Evolutionary conservation across 2,113 vertebrate genomes (phyloP), one percentile per base, ranked within the genome.

Genomic region (Peromyscus californicus): DNA sequence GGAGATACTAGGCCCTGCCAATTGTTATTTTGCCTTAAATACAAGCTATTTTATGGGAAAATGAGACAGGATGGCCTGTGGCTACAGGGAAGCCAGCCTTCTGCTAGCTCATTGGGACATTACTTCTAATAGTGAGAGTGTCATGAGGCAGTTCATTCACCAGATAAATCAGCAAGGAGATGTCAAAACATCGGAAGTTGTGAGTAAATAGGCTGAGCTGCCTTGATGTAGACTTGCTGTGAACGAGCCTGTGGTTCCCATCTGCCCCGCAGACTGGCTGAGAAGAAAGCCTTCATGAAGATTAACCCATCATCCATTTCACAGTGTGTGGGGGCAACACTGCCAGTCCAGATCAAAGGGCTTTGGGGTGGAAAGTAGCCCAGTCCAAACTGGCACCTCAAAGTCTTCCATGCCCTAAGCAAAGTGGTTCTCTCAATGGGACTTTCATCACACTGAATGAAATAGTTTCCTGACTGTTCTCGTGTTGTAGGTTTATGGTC

Each of bases 101-200:
- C 63, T 24, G 5, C 57, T 95, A 89, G 93, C 94, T 96, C 61
- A 4, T 12, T 75, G 89, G 39, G 72, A 21, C 93, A 87, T 75
- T 59, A 65, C 82, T 94, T 96, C 61, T 0, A 0, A 94, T 92
- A 4, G 19, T 9, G 0, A 91, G 93, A 70, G 51, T 89, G 65
- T 93, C 65, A 67, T 9, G 85, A 96, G 88, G 36, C 85, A 0
- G 61, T 42, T 89, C 94, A 54, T 72, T 97, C 88, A 45, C 5
- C 21, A 95, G 90, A 45, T 90, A 95, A 90, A 97, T 83, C 93
- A 91, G n/a, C 42, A 89, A 93, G 54, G 57, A 75, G 78, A 96
- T 96, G 96, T 96, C 96, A 97, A 97, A 95, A 97, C 96, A 97
- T 91, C 33, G 22, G 83, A 87, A 94, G 87, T 96, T 91, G 94